Evolutionary conservation across 2,888 invertebrate genomes (phyloP), one percentile per base, ranked within the genome.

Genomic region (Petrolisthes manimaculis): DNA sequence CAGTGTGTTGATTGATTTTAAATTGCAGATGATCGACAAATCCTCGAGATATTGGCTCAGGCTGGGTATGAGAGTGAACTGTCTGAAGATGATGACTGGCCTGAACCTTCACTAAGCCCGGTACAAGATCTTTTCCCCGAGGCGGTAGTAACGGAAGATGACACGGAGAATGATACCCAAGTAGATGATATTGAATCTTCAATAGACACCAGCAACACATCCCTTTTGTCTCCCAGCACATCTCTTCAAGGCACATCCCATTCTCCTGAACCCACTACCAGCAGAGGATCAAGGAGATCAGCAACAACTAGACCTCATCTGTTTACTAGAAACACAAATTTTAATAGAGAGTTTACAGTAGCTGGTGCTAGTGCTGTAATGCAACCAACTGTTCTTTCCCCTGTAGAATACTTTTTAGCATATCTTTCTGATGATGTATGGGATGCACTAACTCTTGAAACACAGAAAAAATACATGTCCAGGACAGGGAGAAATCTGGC

Each of bases 381-480:
- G n/a, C 71, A 71, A 71, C 71, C 71, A 6, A 71, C 5, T n/a
- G 5, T 71, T 71, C 4, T 71, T 71, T 71, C 71, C 24, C 71
- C n/a, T 71, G 71, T n/a, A 18, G n/a, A 71, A 71, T 71, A 71
- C 24, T 71, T 71, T 5, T 71, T 24, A 71, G 3, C 21, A 21
- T 71, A 71, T n/a, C 3, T 71, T 71, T 71, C 9, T 71, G 71
- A 71, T n/a, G 71, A 71, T 21, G 24, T 71, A 71, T 71, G 71
- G 71, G 24, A 71, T 71, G 71, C 71, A 71, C 71, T 71, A 4
- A 71, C 71, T 21, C 14, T 71, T n/a, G n/a, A 71, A 71, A 71
- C 71, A 71, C 71, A 71, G 5, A 71, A 71, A 5, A 71, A 71
- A 71, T 67, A 71, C 5, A 71, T 71, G 71, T 71, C n/a, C n/a